Base-by-base conservation (phyloP, 2,888 invertebrate genomes). In the Lasioglossum vierecki region DNA sequence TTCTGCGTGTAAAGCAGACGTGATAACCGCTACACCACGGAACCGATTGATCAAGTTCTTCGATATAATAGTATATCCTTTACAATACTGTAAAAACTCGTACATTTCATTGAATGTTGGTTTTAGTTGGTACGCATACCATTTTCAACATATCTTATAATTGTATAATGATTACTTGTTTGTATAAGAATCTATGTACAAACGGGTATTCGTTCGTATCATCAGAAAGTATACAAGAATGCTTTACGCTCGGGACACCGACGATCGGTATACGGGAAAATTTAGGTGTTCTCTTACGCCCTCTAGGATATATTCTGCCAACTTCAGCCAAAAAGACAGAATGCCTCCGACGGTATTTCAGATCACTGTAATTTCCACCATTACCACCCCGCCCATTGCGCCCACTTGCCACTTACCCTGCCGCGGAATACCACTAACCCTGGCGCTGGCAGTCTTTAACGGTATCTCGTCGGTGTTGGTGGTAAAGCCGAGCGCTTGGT, bases 1-100 rank as follows among this genome's bases (percentile, higher is more conserved):
- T 93, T 93, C 93, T 93, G 93, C 93, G 93, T 93, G 93, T 93
- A 93, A 93, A 93, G 93, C 93, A 93, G 92, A 93, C 92, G 93
- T 93, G 93, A 93, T 93, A 92, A 93, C 93, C 93, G 91, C 93
- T 93, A 93, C 93, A 93, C 93, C 90, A 93, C 93, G 93, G 93
- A 93, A 93, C 93, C 93, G 22, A 9, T 4, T 88, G 44, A 1
- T 35, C 0, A 41, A 63, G 4, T 3, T n/a, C 11, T 53, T 76
- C n/a, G 22, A 41, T 41, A 41, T 68, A 39, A 2, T 18, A 68
- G 39, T 68, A 68, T 4, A 5, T 60, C 1, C 0, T 8, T 1
- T 9, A 53, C 22, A 53, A 53, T 3, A 1, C 3, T n/a, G 2
- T 22, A 53, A 53, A 53, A n/a, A 53, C 22, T 53, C 9, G 1